Base-by-base conservation (phyloP, 2,888 invertebrate species). In the Synanthedon andrenaeformis region DNA sequence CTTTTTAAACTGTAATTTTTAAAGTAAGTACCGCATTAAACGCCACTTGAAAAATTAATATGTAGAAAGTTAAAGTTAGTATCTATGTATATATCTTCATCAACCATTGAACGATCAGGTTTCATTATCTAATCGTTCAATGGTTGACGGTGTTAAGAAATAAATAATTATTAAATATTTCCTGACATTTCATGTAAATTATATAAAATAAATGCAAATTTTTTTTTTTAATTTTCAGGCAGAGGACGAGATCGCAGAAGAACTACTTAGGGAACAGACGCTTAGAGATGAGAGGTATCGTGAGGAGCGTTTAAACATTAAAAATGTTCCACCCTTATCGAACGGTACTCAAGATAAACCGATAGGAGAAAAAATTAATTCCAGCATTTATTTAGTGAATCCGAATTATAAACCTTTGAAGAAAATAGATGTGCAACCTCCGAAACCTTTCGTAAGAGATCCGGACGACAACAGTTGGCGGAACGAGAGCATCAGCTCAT, bases 391-490 rank as follows among this genome's bases (percentile, higher is more conserved):
- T 59, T 62, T 79, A 5, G 75, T 82, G 0, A 78, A 66, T 53
- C 69, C 79, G 3, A 82, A 79, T 57, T 87, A 87, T 57, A 86
- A 78, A 56, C 79, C 80, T 5, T 72, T 82, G 62, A 86, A 85
- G 55, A 85, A 82, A 64, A 70, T 86, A 42, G 85, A 85, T 51
- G 73, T 85, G 1, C 77, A 77, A 59, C 74, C 80, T 5, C 66
- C 74, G 1, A 85, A 82, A 57, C 70, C 66, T 3, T 78, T 79
- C 54, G 62, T 80, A 14, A 65, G 85, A 62, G 75, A 87, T 54
- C 87, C 86, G 0, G 86, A 87, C 54, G 87, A 87, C 56, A 85
- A 85, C 55, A 85, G 83, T 57, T 87, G 87, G 87, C 75, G 87
- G 65, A 87, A 86, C 57, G 84, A 86, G 66, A 86, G 87, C 57